phyloP scores from a whole-genome alignment of 2,797 vertebrate genomes.

The Clarias fuscus region DNA sequence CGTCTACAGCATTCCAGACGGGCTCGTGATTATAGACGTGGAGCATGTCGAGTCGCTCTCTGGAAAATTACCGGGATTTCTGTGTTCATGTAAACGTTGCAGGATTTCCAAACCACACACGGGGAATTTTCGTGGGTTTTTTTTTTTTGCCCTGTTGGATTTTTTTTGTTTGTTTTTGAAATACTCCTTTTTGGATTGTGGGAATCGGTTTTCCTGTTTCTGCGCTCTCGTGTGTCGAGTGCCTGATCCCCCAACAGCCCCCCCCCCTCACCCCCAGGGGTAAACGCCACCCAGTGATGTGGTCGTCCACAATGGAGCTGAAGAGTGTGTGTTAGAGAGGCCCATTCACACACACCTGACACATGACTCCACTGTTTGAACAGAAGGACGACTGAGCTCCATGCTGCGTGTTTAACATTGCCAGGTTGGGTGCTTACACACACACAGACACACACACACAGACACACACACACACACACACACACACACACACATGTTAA shows the following conservation, averaged over 20 bases:
- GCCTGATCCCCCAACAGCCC: not conserved
- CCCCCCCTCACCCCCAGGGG: not conserved
- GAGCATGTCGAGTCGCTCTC: not conserved
- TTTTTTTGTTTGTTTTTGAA: not conserved
- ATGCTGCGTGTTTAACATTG: not conserved
- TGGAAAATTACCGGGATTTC: not conserved
- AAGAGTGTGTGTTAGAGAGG: constrained; percentile 51
- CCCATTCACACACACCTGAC: constrained; percentile 66
- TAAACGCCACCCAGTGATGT: constrained; percentile 42
- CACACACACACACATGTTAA: not conserved
- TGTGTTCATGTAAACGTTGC: not conserved
- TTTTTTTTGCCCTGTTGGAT: not conserved
- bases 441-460: not conserved
- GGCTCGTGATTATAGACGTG: constrained; percentile 22
- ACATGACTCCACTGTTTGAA: constrained; percentile 65
- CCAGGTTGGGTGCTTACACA: not conserved
- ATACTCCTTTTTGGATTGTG: not conserved
- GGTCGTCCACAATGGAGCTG: constrained; percentile 52
- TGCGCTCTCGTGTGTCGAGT: not conserved
- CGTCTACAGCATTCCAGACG: constrained; percentile 25
- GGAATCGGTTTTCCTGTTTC: too few relatives aligned
- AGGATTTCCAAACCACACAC: not conserved
- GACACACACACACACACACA: not conserved
- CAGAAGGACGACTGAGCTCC: constrained; percentile 39
- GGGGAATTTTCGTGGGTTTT: not conserved